These are phyloP conservation scores for Caenorhabditis afra DNA, from an alignment of 2,888 invertebrate species.

Conservation along the genomic window DNA sequence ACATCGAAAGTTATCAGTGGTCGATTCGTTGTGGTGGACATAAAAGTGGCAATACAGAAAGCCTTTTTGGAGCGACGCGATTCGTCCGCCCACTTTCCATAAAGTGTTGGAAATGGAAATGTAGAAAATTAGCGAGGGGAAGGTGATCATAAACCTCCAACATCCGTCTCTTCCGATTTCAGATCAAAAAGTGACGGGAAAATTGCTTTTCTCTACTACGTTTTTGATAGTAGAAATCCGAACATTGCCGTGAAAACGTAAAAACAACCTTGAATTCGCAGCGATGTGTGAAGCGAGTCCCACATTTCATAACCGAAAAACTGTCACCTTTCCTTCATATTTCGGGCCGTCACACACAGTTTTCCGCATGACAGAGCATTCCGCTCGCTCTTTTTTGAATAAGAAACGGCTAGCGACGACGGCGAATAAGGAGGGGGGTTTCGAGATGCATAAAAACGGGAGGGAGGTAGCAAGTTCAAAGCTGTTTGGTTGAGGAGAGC, in stretches of 20 bases:
- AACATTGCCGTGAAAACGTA: no score
- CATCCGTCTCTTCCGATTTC: neutral
- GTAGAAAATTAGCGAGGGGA: slow-evolving; percentile 13
- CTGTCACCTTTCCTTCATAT: slow-evolving; percentile 18
- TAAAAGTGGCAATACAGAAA: slow-evolving; percentile 26
- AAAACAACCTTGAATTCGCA: slow-evolving; percentile 47
- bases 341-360: neutral
- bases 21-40: neutral
- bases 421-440: neutral
- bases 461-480: slow-evolving; percentile 51
- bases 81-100: neutral
- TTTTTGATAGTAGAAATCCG: slow-evolving; percentile 1
- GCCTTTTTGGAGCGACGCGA: slow-evolving; percentile 17
- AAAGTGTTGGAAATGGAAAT: neutral
- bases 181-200: slow-evolving; percentile 21
- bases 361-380: slow-evolving; percentile 45
- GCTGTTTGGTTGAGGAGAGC: slow-evolving; percentile 17
- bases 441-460: slow-evolving; percentile 46
- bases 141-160: slow-evolving; percentile 14
- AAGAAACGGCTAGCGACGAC: slow-evolving; percentile 11
- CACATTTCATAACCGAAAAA: slow-evolving; percentile 2
- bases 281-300: slow-evolving; percentile 19
- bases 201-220: slow-evolving; percentile 9
- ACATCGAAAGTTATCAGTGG: slow-evolving; percentile 23
- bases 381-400: neutral